Conservation (phyloP, 2,797 vertebrate genomes). For the Lacerta agilis region DNA sequence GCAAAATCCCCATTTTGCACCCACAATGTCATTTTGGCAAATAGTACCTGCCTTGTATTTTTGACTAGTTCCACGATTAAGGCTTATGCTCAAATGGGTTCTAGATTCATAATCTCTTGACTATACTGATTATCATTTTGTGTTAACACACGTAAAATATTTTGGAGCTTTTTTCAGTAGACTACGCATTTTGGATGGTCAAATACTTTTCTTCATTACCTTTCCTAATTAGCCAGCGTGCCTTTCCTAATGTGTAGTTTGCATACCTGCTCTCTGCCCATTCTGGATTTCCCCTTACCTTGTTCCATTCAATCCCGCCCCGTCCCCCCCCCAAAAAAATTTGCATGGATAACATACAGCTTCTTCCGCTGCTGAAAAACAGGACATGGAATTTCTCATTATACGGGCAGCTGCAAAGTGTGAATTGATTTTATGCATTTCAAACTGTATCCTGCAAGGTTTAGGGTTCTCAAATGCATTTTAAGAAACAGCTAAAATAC, state of each 20-base stretch:
- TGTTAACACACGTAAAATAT: background rate
- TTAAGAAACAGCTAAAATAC: background rate
- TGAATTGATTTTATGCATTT: conserved; percentile 1
- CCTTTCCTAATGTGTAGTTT: background rate
- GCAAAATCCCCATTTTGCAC: background rate
- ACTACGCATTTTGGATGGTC: background rate
- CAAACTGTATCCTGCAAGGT: background rate
- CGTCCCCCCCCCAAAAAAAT: background rate
- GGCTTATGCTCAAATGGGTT: background rate
- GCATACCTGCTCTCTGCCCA: background rate
- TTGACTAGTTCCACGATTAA: background rate
- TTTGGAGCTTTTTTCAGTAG: background rate
- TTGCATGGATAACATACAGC: background rate
- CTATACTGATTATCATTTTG: background rate
- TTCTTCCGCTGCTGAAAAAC: conserved; percentile 38
- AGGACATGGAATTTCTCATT: background rate
- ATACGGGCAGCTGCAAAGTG: conserved; percentile 24
- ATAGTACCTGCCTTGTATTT: background rate
- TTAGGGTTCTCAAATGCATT: background rate
- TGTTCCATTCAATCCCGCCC: too few species aligned
- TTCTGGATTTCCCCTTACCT: background rate
- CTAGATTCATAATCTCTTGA: background rate
- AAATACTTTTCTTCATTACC: background rate
- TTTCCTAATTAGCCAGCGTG: background rate
- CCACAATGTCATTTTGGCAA: background rate